Percentiles rank a stretch among this genome's conserved stretches.
phyloP scores from a whole-genome alignment of 2,113 vertebrate genomes.

The Falco punctatus region DNA sequence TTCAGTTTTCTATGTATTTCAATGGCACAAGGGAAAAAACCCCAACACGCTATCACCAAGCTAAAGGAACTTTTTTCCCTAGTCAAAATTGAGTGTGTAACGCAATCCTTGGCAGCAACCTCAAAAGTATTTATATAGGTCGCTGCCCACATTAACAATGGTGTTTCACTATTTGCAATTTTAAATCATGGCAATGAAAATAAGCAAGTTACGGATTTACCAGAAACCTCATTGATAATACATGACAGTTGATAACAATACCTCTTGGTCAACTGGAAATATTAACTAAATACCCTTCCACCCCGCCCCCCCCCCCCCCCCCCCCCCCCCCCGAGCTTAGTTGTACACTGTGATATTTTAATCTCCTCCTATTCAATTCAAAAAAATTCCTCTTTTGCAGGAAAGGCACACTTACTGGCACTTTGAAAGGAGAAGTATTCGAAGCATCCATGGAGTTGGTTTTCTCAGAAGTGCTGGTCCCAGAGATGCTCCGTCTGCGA shows the following conservation, averaged over 20 bases:
- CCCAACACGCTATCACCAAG: neutral
- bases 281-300: neutral
- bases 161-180: neutral
- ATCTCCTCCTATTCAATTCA: neutral
- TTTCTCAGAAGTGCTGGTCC: conserved; percentile 90
- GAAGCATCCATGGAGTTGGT: conserved; percentile 83
- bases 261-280: neutral
- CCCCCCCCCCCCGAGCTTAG: neutral
- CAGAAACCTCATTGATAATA: neutral
- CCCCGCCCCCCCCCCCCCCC: too few species aligned
- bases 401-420: conserved; percentile 84
- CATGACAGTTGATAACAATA: neutral
- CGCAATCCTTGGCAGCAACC: neutral
- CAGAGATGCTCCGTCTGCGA: conserved; percentile 94
- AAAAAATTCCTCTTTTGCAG: neutral
- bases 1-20: neutral
- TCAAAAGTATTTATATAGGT: conserved; percentile 37
- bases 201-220: neutral
- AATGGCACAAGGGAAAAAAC: neutral
- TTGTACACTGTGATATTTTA: neutral
- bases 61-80: neutral
- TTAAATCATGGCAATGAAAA: neutral
- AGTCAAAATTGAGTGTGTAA: neutral
- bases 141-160: conserved; percentile 9
- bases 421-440: conserved; percentile 94